Base-by-base conservation (phyloP, 2,113 vertebrate genomes). In the Hepsetus odoe region DNA sequence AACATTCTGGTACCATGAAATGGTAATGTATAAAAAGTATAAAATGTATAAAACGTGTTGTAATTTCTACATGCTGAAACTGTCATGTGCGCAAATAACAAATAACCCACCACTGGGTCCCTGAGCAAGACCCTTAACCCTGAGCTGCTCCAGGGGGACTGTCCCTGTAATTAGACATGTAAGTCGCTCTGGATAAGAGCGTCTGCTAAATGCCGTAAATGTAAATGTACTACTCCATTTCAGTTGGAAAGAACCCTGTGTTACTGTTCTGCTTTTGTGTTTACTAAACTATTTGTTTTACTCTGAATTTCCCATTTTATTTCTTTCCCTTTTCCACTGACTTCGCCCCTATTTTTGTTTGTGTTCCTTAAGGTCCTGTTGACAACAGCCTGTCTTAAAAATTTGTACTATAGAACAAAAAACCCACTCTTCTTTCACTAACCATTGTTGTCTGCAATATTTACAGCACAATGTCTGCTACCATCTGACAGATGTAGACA, bases 391-490 rank as follows among this genome's bases (percentile, higher is more conserved):
- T n/a, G n/a, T 16, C 11, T 16, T 18, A 74, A 62, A 64, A 64
- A 49, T 64, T 58, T 38, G 22, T 8, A 32, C 30, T 64, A 5
- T 62, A 51, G 42, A 64, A 74, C 72, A 64, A 72, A 18, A 72
- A 38, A 18, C 32, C n/a, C 12, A 30, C 44, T 22, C 11, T 0
- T 16, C 30, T 74, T 64, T 62, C 44, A 40, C 20, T 38, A 59
- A 59, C 55, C 0, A 1, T 18, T 26, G 22, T 55, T 53, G 26
- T 10, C 24, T 56, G 16, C 51, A 33, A 16, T 69, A 32, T 55
- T 67, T 76, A 40, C 49, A 14, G 16, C 26, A 6, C 32, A 35
- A 18, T n/a, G 4, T 0, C 16, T 66, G 61, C 33, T 18, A 26
- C 22, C 59, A 65, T 7, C 10, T 10, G 35, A 20, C 13, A 62